Evolutionary conservation across 92 coral and sea anemone genomes (phyloP), one percentile per base, ranked within the genome.

Genomic region (Scolanthus callimorphus): DNA sequence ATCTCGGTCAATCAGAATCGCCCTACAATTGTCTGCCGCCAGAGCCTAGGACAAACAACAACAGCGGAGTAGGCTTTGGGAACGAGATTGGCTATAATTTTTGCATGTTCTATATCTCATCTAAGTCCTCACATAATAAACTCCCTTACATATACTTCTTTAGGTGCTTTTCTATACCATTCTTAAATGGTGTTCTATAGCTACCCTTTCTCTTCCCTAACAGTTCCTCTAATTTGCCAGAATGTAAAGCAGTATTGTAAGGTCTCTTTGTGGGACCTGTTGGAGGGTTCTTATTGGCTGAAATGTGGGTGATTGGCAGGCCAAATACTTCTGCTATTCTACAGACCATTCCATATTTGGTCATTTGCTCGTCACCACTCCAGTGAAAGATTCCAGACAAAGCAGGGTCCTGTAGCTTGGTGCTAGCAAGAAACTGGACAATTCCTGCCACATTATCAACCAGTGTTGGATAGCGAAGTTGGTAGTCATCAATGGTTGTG

Each of bases 181-280:
- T 44, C 4, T 19, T 45, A 20, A 67, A 67, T 37, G 52, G 39
- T 25, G 73, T 67, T 17, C 55, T 53, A 10, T 12, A 53, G 41
- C 24, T n/a, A 20, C 27, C 20, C 3, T 20, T 20, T 12, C 23
- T 54, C 4, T 23, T 44, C 17, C 55, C 47, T 59, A 67, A 38
- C 73, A 67, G 12, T 3, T 41, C 63, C 13, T 67, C 86, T 20
- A 90, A 73, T 45, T 59, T 62, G 2, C 71, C 65, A 37, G 83
- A 76, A 39, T 78, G 69, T 11, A 90, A 79, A 1, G 89, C 95
- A 20, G 95, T 27, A 47, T 90, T 81, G 50, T 77, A 82, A 3
- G 97, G 97, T 44, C 97, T 76, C 31, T 51, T 24, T n/a, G 97
- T 79, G n/a, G 80, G 38, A 39, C 89, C 82, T 1, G 86, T 62